phyloP scores from a whole-genome alignment of 2,888 invertebrate genomes.

The Sipha maydis region DNA sequence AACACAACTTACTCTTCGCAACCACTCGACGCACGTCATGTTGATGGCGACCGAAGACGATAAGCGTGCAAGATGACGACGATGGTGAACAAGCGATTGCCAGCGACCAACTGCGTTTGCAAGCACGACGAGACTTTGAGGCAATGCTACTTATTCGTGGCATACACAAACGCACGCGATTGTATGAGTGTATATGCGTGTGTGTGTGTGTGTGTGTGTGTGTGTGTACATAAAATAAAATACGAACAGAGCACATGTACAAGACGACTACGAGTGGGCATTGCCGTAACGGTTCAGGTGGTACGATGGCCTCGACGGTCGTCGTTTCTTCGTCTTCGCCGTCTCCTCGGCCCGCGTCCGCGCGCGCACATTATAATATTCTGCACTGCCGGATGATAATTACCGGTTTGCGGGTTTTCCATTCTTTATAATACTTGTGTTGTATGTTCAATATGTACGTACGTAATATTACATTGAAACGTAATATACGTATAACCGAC shows the following conservation, averaged over 20 bases:
- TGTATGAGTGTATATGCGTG: background rate
- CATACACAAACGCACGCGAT: background rate
- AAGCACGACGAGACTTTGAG: conserved; percentile 31
- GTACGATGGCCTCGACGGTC: conserved; percentile 54
- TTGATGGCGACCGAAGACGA: background rate
- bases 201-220: background rate
- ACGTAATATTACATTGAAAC: no score
- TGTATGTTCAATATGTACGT: background rate
- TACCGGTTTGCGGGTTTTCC: conserved; percentile 10
- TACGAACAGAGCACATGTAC: background rate
- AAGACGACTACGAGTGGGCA: conserved; percentile 7
- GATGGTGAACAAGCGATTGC: conserved; percentile 18
- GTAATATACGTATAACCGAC: no score
- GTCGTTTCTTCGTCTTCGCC: conserved; percentile 42
- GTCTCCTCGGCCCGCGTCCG: conserved; percentile 31
- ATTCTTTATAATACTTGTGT: background rate
- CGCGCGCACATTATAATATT: conserved; percentile 31
- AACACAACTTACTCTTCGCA: conserved; percentile 25
- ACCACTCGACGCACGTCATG: conserved; percentile 43
- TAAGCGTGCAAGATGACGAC: background rate
- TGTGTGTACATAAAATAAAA: conserved; percentile 14
- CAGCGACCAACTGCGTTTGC: conserved; percentile 33
- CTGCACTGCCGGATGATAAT: conserved; percentile 50
- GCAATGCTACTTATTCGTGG: background rate
- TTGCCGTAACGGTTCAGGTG: conserved; percentile 58